Evolutionary conservation across 2,888 invertebrate genomes (phyloP).

Genomic region (Stenchaetothrips biformis): DNA sequence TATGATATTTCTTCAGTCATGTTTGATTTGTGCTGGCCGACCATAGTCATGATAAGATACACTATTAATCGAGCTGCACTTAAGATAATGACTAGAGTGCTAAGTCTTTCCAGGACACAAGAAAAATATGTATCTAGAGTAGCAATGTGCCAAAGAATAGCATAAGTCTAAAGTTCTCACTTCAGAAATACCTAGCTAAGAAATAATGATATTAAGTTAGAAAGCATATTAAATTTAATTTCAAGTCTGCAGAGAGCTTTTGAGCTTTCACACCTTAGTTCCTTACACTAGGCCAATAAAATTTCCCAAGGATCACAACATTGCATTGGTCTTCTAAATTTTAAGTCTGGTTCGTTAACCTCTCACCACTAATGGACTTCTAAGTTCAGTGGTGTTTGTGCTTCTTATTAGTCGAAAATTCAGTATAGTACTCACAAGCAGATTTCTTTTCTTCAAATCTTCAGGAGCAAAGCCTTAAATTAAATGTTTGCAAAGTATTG

Average conservation of each 20-base stretch:
- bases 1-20: background rate
- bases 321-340: background rate
- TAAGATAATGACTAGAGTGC: background rate
- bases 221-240: background rate
- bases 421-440: too few relatives aligned
- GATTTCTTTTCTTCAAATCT: too few relatives aligned
- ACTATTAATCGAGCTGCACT: background rate
- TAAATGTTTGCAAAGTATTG: too few relatives aligned
- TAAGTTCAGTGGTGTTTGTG: too few relatives aligned
- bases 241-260: background rate
- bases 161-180: background rate
- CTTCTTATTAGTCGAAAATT: too few relatives aligned
- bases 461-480: too few relatives aligned
- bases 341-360: background rate
- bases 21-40: background rate
- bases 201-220: background rate
- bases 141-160: background rate
- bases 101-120: background rate
- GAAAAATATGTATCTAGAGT: background rate
- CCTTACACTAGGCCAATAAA: background rate
- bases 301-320: background rate
- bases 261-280: background rate
- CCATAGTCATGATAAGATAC: background rate
- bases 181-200: background rate
- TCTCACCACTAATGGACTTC: too few relatives aligned